A percentile compares a stretch with the other conserved stretches of the same genome.
These are phyloP conservation scores for Anthrax anthrax DNA, from an alignment of 2,888 invertebrate species.

Conservation along the genomic window DNA sequence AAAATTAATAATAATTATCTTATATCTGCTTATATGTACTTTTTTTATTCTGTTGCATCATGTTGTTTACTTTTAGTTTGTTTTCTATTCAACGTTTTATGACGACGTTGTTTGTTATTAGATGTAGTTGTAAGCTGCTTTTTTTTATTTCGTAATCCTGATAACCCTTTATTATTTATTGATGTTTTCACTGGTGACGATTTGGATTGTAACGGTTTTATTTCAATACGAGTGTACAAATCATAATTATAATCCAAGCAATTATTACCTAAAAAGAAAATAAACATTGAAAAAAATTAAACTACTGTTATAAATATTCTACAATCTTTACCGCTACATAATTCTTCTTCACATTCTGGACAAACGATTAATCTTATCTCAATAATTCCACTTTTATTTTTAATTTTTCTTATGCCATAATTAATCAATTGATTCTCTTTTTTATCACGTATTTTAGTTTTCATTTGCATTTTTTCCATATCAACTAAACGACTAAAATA, in stretches of 20 bases:
- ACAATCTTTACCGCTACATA: slow-evolving; percentile 49
- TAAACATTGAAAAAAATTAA: neutral
- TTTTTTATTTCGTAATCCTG: neutral
- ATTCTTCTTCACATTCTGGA: slow-evolving; percentile 71
- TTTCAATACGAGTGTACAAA: slow-evolving; percentile 28
- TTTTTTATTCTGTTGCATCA: too few relatives aligned
- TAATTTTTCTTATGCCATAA: slow-evolving; percentile 56
- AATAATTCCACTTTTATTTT: slow-evolving; percentile 68
- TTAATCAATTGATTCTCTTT: slow-evolving; percentile 45
- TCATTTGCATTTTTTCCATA: slow-evolving; percentile 62
- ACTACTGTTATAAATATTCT: neutral
- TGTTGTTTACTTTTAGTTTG: too few relatives aligned
- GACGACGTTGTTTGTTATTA: too few relatives aligned
- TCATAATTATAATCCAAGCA: slow-evolving; percentile 34
- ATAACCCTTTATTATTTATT: slow-evolving; percentile 15
- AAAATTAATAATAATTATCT: too few relatives aligned
- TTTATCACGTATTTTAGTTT: slow-evolving; percentile 56
- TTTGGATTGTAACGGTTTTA: slow-evolving; percentile 26
- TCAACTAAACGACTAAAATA: slow-evolving; percentile 75
- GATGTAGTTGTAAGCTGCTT: neutral
- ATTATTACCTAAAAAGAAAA: slow-evolving; percentile 20
- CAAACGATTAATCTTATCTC: slow-evolving; percentile 64
- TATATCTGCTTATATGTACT: too few relatives aligned
- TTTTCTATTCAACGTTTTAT: too few relatives aligned
- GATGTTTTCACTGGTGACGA: slow-evolving; percentile 15